Conservation (phyloP, 2,797 vertebrate species). For the Liasis olivaceus region DNA sequence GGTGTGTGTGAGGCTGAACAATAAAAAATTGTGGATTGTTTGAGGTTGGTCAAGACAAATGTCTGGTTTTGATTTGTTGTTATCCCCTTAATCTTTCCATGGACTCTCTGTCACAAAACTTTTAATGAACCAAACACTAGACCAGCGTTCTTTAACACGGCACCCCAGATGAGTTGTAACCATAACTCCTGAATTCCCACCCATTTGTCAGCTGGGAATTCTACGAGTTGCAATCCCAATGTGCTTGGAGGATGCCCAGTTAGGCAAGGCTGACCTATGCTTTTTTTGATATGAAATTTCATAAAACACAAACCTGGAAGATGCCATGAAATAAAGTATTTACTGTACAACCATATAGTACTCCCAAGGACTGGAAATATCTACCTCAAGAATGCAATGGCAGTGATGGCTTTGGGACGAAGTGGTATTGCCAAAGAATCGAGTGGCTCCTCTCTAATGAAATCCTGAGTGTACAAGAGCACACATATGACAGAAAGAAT, state of each 20-base stretch:
- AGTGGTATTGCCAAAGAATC: constrained; percentile 60
- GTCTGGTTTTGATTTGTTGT: background rate
- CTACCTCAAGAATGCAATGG: constrained; percentile 65
- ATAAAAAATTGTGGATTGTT: background rate
- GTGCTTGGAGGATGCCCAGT: background rate
- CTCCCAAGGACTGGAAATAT: background rate
- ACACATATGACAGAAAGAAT: background rate
- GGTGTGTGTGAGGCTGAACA: background rate
- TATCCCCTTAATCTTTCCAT: background rate
- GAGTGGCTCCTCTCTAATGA: constrained; percentile 63
- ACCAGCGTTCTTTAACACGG: background rate
- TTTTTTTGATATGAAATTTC: background rate
- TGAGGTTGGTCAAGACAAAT: background rate
- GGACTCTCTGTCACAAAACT: background rate
- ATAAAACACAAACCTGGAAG: background rate
- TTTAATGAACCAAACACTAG: background rate
- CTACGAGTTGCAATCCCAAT: background rate
- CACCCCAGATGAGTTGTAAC: background rate
- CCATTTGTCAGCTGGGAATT: background rate
- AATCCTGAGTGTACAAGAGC: constrained; percentile 44
- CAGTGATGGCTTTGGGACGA: constrained; percentile 60
- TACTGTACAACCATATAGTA: background rate
- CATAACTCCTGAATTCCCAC: background rate
- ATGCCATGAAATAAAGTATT: background rate
- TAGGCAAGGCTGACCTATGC: background rate